phyloP scores from a whole-genome alignment of 2,888 invertebrate genomes.

The Drosophila ezoana region DNA sequence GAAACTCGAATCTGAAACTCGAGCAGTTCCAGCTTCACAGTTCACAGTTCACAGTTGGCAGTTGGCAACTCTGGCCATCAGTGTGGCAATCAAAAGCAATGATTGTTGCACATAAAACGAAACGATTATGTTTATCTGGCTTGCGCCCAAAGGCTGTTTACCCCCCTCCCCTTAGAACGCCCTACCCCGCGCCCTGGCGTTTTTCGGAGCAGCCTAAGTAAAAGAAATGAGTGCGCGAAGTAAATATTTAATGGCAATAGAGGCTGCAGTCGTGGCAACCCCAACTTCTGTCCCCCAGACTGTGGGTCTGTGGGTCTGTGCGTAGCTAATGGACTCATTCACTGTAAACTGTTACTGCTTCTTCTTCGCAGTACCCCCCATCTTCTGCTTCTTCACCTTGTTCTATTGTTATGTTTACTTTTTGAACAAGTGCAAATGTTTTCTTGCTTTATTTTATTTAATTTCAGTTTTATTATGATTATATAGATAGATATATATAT shows the following conservation, averaged over 20 bases:
- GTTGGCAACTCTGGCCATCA: slow-evolving; percentile 57
- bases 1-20: slow-evolving; percentile 2
- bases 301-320: slow-evolving; percentile 11
- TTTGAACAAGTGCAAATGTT: slow-evolving; percentile 77
- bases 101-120: slow-evolving; percentile 83
- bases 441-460: slow-evolving; percentile 69
- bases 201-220: slow-evolving; percentile 42
- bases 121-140: slow-evolving; percentile 83
- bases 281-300: neutral
- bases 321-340: slow-evolving; percentile 65
- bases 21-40: slow-evolving; percentile 5
- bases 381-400: slow-evolving; percentile 15
- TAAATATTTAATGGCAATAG: slow-evolving; percentile 73
- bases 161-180: neutral
- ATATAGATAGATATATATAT: slow-evolving; percentile 47
- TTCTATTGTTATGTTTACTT: slow-evolving; percentile 52
- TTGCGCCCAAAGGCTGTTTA: slow-evolving; percentile 61
- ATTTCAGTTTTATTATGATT: slow-evolving; percentile 78
- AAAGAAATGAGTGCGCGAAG: slow-evolving; percentile 72
- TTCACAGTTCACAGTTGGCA: slow-evolving; percentile 15
- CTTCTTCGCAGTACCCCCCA: neutral
- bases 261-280: slow-evolving; percentile 7
- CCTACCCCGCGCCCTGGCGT: no score
- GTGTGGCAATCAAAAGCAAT: slow-evolving; percentile 83
- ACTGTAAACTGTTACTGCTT: slow-evolving; percentile 49